phyloP scores from a whole-genome alignment of 1,140 invertebrate genomes.

The Caerostris extrusa region DNA sequence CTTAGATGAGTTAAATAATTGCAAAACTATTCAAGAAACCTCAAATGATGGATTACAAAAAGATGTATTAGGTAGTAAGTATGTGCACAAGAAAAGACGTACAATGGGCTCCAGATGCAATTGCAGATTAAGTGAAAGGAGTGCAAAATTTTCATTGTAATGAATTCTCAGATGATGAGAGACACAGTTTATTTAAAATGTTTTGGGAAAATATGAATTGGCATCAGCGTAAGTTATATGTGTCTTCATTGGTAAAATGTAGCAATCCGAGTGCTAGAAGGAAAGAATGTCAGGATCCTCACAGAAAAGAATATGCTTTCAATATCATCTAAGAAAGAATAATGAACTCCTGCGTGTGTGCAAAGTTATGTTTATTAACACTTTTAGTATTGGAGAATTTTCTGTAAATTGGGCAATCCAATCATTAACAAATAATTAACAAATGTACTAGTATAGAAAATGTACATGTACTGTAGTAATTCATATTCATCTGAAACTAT shows the following conservation, averaged over 20 bases:
- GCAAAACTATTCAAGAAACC: not conserved
- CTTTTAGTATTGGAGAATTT: conserved; percentile 30
- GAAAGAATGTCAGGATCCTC: not conserved
- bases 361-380: conserved; percentile 44
- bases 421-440: no score
- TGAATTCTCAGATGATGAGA: conserved; percentile 20
- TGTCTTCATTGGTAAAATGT: conserved; percentile 26
- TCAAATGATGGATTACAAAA: not conserved
- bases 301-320: conserved; percentile 41
- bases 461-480: no score
- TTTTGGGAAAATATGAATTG: conserved; percentile 35
- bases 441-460: no score
- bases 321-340: conserved; percentile 35
- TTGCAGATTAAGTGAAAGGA: conserved; percentile 15
- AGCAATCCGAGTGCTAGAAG: conserved; percentile 13
- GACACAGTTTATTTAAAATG: not conserved
- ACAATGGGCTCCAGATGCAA: conserved; percentile 39
- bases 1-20: not conserved
- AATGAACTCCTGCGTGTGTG: conserved; percentile 13
- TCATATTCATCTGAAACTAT: no score
- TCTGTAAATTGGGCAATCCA: conserved; percentile 32
- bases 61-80: not conserved
- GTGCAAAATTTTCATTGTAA: conserved; percentile 47
- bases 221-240: conserved; percentile 6
- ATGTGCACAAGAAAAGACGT: conserved; percentile 18